Percentiles rank a stretch among this genome's conserved stretches.
These are phyloP conservation scores for Lophius americanus DNA, from an alignment of 2,797 vertebrate species.

Conservation along the genomic window DNA sequence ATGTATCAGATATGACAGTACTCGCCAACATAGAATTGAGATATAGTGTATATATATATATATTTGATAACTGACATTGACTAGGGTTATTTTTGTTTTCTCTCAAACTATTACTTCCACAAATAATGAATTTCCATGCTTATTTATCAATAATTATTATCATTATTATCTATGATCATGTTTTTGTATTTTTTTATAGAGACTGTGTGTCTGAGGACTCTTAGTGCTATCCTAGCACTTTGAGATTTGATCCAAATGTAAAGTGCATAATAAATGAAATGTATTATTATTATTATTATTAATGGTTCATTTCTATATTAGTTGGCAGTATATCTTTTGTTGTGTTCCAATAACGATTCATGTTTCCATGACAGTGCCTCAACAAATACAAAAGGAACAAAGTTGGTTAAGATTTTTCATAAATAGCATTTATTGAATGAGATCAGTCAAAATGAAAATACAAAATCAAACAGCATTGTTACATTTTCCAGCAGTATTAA, in stretches of 20 bases:
- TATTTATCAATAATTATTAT: neutral
- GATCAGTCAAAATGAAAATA: neutral
- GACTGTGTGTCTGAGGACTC: neutral
- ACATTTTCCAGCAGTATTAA: too few species aligned
- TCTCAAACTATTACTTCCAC: neutral
- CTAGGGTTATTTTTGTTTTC: too few species aligned
- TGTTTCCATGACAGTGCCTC: neutral
- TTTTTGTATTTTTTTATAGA: neutral
- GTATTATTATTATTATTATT: too few species aligned
- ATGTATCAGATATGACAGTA: too few species aligned
- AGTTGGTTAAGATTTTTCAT: neutral
- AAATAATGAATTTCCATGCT: neutral
- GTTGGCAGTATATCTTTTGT: neutral
- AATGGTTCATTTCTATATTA: slow-evolving; percentile 2
- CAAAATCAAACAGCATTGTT: neutral
- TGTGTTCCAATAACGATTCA: neutral
- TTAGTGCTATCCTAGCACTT: slow-evolving; percentile 4
- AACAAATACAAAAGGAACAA: neutral
- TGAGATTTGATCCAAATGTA: too few species aligned
- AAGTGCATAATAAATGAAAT: too few species aligned
- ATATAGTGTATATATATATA: too few species aligned
- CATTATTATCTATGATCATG: too few species aligned
- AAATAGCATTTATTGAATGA: neutral
- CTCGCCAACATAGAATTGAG: too few species aligned
- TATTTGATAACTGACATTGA: neutral